These are phyloP conservation scores for Tiphia femorata DNA, from an alignment of 2,888 invertebrate species.

Conservation along the genomic window DNA sequence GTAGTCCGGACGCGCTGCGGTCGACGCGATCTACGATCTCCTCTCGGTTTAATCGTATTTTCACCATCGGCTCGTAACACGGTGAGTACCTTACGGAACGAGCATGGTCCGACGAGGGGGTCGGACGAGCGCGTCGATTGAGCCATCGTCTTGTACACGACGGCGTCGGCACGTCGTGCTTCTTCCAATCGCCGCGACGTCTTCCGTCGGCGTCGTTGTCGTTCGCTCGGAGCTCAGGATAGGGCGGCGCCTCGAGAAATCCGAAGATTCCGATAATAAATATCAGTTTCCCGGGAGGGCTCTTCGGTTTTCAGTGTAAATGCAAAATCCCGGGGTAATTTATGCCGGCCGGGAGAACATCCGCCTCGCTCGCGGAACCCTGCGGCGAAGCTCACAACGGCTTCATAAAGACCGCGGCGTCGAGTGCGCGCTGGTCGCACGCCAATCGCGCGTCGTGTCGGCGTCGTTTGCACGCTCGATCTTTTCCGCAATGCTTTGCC, in stretches of 20 bases:
- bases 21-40: no score
- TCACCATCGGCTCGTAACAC: no score
- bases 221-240: not conserved
- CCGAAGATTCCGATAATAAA: constrained; percentile 31
- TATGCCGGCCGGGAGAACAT: constrained; percentile 63
- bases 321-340: constrained; percentile 64
- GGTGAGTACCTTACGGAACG: no score
- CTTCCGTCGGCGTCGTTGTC: not conserved
- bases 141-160: constrained; percentile 12
- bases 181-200: no score
- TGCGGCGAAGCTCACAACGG: constrained; percentile 64
- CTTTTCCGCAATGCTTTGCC: no score
- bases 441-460: constrained; percentile 14
- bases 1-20: no score
- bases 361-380: constrained; percentile 58
- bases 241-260: not conserved
- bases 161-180: not conserved
- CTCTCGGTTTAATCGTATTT: no score
- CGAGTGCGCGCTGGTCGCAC: constrained; percentile 3
- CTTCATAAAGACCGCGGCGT: constrained; percentile 56
- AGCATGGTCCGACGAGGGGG: no score
- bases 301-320: constrained; percentile 62
- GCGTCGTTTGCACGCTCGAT: not conserved
- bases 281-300: constrained; percentile 35
- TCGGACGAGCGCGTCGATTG: constrained; percentile 19